These are phyloP conservation scores for Canis aureus DNA, from an alignment of 2,113 vertebrate genomes.

Conservation along the genomic window DNA sequence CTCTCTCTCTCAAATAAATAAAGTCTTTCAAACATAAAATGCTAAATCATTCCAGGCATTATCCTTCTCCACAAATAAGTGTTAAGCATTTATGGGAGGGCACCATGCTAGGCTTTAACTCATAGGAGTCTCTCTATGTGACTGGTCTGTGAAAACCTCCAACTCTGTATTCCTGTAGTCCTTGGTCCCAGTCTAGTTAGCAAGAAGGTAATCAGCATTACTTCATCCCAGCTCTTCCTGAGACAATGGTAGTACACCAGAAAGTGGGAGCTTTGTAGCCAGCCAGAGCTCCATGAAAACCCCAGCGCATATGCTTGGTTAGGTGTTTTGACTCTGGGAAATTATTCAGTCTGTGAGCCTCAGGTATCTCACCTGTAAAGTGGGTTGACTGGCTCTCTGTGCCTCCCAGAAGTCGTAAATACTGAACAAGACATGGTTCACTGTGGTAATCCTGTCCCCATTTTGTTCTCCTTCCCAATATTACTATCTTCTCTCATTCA, in stretches of 20 bases:
- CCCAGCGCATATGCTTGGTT: not conserved
- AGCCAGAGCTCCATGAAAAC: not conserved
- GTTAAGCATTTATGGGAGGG: not conserved
- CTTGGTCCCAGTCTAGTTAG: not conserved
- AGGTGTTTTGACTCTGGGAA: not conserved
- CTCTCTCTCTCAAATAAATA: not conserved
- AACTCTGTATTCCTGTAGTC: accelerated
- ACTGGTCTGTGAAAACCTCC: not conserved
- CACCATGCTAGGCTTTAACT: not conserved
- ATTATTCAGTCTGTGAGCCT: not conserved
- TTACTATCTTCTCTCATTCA: not conserved
- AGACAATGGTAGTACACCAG: accelerated
- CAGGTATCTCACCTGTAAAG: not conserved
- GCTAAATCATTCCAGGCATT: too few species aligned
- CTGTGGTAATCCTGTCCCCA: not conserved
- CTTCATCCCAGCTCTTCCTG: not conserved
- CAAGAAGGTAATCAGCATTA: not conserved
- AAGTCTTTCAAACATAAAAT: not conserved
- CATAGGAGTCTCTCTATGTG: not conserved
- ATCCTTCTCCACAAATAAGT: not conserved
- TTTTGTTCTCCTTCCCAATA: not conserved
- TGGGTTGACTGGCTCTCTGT: not conserved
- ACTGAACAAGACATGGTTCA: not conserved
- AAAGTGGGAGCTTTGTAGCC: not conserved
- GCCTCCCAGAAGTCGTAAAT: not conserved